Percentiles rank a stretch among this genome's conserved stretches.
These are phyloP conservation scores for Tapera naevia DNA, from an alignment of 2,797 vertebrate genomes.

Conservation along the genomic window DNA sequence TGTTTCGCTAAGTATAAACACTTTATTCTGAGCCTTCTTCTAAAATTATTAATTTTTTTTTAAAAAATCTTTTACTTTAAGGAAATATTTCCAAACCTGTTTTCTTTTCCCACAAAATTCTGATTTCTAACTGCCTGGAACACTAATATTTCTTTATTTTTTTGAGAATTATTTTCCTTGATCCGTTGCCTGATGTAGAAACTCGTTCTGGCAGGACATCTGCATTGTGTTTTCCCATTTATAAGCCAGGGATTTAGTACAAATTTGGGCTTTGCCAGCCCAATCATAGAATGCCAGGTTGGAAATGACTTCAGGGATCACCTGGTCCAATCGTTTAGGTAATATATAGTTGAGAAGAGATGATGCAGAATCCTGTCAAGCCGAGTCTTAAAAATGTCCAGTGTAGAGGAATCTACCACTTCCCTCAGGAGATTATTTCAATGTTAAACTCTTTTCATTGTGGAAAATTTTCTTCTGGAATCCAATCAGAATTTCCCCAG, in stretches of 20 bases:
- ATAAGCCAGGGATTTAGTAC: neutral
- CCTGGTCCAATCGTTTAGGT: no score
- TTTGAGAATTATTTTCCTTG: neutral
- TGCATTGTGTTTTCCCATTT: neutral
- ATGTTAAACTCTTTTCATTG: no score
- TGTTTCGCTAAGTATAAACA: neutral
- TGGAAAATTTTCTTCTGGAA: no score
- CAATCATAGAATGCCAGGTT: no score
- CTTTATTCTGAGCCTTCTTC: neutral
- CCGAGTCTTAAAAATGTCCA: no score
- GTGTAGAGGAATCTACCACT: no score
- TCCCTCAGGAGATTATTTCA: no score
- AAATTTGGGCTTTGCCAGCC: neutral
- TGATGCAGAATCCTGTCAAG: no score
- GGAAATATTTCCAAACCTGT: neutral
- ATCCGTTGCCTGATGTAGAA: neutral
- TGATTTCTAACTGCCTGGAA: rapidly evolving
- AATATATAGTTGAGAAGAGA: no score
- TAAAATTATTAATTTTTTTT: neutral
- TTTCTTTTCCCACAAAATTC: neutral
- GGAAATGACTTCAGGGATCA: no score
- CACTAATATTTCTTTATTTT: neutral
- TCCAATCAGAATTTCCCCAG: no score
- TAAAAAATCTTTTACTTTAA: neutral
- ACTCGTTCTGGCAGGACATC: neutral